Percentiles rank a stretch among this genome's conserved stretches.
Evolutionary conservation across 2,797 vertebrate species (phyloP).

Genomic region (Megaceryle alcyon): DNA sequence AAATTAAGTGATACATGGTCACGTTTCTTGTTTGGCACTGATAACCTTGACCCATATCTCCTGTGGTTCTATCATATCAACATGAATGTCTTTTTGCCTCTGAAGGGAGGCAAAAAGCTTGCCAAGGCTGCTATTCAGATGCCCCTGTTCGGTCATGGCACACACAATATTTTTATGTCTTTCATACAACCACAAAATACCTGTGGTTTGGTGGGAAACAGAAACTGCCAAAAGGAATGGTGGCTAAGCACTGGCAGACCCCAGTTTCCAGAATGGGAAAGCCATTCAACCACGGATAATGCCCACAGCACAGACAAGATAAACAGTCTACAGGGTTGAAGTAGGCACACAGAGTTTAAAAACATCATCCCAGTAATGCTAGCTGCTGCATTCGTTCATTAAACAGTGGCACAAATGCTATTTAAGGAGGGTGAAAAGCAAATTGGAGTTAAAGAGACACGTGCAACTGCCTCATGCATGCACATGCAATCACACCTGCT

Average conservation of each 20-base stretch:
- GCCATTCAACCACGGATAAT: conserved; percentile 22
- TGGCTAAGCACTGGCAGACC: not conserved
- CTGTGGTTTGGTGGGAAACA: not conserved
- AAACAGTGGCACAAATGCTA: conserved; percentile 44
- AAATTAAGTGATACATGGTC: not conserved
- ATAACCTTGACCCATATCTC: not conserved
- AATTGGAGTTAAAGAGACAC: not conserved
- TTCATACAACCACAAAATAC: not conserved
- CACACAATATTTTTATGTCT: not conserved
- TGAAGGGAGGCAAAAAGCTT: not conserved
- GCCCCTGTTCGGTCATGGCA: not conserved
- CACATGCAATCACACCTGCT: not conserved
- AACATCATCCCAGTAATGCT: conserved; percentile 26
- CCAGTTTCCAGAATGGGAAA: conserved; percentile 25
- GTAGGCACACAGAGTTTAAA: conserved; percentile 52
- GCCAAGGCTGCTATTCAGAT: not conserved
- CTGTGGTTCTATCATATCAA: not conserved
- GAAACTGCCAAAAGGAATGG: not conserved
- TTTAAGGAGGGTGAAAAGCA: conserved; percentile 23
- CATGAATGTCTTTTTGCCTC: not conserved
- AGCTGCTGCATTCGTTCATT: conserved; percentile 52
- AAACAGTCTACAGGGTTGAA: conserved; percentile 58
- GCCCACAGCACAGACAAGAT: conserved; percentile 37
- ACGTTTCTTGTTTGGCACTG: not conserved
- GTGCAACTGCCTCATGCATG: not conserved